Evolutionary conservation across 2,888 invertebrate species (phyloP).

Genomic region (Rhagophthalmus giganteus): DNA sequence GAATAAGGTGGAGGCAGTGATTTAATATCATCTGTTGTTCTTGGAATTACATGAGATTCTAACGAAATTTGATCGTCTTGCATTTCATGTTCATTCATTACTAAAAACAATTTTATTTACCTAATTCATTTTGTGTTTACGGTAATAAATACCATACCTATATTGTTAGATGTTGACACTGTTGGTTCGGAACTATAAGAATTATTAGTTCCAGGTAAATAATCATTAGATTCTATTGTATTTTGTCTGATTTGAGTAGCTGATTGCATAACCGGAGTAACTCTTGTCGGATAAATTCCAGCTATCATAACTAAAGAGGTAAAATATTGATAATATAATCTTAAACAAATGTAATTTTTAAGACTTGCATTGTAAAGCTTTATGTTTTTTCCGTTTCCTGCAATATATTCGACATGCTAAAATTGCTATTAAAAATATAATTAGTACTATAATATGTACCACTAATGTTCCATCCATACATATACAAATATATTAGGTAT

Average conservation of each 20-base stretch:
- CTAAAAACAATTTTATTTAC: neutral
- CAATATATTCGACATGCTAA: neutral
- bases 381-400: neutral
- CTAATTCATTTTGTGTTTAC: too few species aligned
- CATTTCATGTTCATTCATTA: neutral
- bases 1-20: constrained; percentile 25
- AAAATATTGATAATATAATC: neutral
- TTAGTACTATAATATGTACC: neutral
- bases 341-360: neutral
- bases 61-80: constrained; percentile 24
- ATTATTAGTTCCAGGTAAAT: neutral
- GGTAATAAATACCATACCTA: too few species aligned
- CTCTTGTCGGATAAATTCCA: neutral
- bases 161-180: too few species aligned
- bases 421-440: neutral
- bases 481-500: neutral
- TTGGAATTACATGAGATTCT: constrained; percentile 16
- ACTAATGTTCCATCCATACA: neutral
- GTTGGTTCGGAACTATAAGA: too few species aligned
- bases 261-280: neutral
- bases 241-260: neutral
- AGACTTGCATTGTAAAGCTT: neutral
- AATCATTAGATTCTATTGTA: neutral
- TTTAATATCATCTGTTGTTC: constrained; percentile 13
- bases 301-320: too few species aligned